Evolutionary conservation across 1,140 invertebrate species (phyloP), one percentile per base, ranked within the genome.

Genomic region (Drosophila jambulina): DNA sequence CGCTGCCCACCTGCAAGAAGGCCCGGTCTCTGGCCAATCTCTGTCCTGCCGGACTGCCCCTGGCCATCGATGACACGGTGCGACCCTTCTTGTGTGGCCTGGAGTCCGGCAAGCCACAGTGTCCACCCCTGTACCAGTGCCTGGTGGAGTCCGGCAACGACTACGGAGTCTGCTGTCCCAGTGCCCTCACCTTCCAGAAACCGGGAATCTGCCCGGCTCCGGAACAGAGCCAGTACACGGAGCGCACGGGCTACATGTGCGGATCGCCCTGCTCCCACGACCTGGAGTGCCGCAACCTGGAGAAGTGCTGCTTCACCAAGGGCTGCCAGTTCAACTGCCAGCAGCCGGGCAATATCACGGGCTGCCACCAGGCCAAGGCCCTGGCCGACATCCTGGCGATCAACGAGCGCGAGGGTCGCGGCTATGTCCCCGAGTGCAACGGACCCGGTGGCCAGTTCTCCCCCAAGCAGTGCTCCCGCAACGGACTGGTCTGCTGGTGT

Each of bases 101-200:
- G 23, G 95, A 96, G 40, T 94, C 96, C 2, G 96, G 96, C 17
- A 97, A 97, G 93, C 97, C 97, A 1, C 95, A 94, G 45, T 98
- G 97, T 85, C 97, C 97, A 7, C 95, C 96, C 0, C 93, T 97
- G 48, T 97, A 97, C 91, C 94, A 95, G 78, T 98, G 97, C 82
- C 93, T 96, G 49, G 96, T 97, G 6, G 95, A 97, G 80, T 59
- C 93, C 93, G 95, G 95, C 63, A 96, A 97, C 78, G 97, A 98
- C 75, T 98, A 98, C 85, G 97, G 97, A 0, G 96, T 97, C 2
- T 98, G 97, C 88, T 97, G 97, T 88, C 96, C 96, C n/a, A 95
- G 96, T 10, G 96, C 95, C 4, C 78, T 96, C 57, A 95, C 95
- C 80, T 94, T 97, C 40, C 94, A 96, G 76, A 96, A 97, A 88